A percentile compares a stretch with the other conserved stretches of the same genome.
Evolutionary conservation across 2,797 vertebrate genomes (phyloP).

Genomic region (Paguma larvata): DNA sequence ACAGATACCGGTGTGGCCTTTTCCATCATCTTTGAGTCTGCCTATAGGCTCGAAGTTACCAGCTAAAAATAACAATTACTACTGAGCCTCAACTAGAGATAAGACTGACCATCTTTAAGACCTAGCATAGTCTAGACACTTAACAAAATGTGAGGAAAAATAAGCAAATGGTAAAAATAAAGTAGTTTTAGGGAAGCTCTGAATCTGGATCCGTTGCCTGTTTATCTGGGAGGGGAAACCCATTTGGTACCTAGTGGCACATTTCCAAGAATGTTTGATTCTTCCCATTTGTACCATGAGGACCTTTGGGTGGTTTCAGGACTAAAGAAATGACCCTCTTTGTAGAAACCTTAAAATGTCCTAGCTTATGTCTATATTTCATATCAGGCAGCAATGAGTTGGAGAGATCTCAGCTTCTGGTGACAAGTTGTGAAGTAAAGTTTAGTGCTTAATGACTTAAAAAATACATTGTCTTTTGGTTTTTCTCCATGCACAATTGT

Average conservation of each 20-base stretch:
- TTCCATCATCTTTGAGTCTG: not conserved
- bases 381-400: not conserved
- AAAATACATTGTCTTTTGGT: not conserved
- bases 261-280: not conserved
- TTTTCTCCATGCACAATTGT: not conserved
- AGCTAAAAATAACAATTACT: constrained; percentile 3
- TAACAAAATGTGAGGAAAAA: not conserved
- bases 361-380: not conserved
- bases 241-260: not conserved
- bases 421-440: constrained; percentile 43
- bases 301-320: not conserved
- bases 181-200: not conserved
- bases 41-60: not conserved
- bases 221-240: not conserved
- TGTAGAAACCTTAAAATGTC: not conserved
- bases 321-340: not conserved
- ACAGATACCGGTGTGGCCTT: not conserved
- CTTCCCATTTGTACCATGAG: not conserved
- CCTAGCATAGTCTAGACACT: not conserved
- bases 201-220: not conserved
- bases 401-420: not conserved
- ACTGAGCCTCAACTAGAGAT: not conserved
- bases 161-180: not conserved
- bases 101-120: not conserved
- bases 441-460: not conserved